Conservation (phyloP, 2,797 vertebrate genomes). For the Euthynnus affinis region DNA sequence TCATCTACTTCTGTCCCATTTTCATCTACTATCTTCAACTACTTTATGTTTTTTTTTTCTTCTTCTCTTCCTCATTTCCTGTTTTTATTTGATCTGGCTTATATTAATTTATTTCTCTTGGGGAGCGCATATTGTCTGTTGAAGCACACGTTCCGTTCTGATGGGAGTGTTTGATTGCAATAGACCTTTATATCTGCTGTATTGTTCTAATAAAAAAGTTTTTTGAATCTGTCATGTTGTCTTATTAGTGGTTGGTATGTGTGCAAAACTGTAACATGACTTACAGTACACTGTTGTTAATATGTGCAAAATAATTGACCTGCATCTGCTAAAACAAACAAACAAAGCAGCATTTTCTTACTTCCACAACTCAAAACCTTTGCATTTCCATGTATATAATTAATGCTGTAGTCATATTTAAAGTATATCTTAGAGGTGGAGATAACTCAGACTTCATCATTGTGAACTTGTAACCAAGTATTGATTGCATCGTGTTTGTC, state of each 20-base stretch:
- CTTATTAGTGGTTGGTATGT: not conserved
- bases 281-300: not conserved
- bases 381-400: too few species aligned
- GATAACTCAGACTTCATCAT: too few species aligned
- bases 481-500: too few species aligned
- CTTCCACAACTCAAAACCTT: too few species aligned
- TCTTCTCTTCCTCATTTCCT: constrained; percentile 15
- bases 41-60: not conserved
- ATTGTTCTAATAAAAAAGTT: constrained; percentile 85
- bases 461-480: too few species aligned
- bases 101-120: constrained; percentile 83
- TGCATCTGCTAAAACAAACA: too few species aligned
- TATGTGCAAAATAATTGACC: too few species aligned
- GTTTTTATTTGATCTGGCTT: constrained; percentile 61
- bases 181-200: constrained; percentile 88
- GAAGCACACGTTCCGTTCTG: constrained; percentile 78
- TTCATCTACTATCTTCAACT: constrained; percentile 3
- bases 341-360: too few species aligned
- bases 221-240: constrained; percentile 70
- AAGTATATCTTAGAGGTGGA: too few species aligned
- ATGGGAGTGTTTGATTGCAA: constrained; percentile 82
- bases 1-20: not conserved
- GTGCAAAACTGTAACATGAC: not conserved
- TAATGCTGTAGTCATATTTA: too few species aligned
- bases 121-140: constrained; percentile 73